These are phyloP conservation scores for Holotrichia oblita DNA, from an alignment of 1,140 invertebrate species.

Conservation along the genomic window DNA sequence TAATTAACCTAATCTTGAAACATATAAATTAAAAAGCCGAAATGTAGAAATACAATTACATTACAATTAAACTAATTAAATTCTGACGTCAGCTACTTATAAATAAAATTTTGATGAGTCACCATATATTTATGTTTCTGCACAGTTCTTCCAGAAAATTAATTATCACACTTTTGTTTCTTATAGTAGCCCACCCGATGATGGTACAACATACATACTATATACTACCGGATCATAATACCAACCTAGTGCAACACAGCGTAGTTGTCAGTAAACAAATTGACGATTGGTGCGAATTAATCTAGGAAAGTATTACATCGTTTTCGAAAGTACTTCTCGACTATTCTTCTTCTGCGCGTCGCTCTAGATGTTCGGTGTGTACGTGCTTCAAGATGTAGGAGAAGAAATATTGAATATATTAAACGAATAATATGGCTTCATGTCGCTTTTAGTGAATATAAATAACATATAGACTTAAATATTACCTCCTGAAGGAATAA, in stretches of 20 bases:
- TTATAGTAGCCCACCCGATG: not conserved
- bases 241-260: too few relatives aligned
- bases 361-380: conserved; percentile 17
- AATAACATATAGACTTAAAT: not conserved
- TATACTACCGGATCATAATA: not conserved
- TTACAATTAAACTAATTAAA: too few relatives aligned
- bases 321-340: conserved; percentile 25
- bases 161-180: not conserved
- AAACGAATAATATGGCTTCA: not conserved
- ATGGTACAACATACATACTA: not conserved
- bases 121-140: too few relatives aligned
- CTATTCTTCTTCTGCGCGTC: conserved; percentile 17
- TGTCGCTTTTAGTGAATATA: not conserved
- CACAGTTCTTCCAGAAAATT: not conserved
- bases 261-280: conserved; percentile 8
- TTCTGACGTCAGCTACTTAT: too few relatives aligned
- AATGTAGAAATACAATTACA: not conserved
- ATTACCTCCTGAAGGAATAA: not conserved
- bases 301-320: conserved; percentile 35
- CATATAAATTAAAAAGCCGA: conserved; percentile 23
- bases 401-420: not conserved
- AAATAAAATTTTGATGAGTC: too few relatives aligned
- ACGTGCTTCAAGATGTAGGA: not conserved
- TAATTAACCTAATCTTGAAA: conserved; percentile 31
- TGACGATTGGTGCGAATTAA: not conserved